Evolutionary conservation across 2,888 invertebrate genomes (phyloP).

Genomic region (Pollenia angustigena): DNA sequence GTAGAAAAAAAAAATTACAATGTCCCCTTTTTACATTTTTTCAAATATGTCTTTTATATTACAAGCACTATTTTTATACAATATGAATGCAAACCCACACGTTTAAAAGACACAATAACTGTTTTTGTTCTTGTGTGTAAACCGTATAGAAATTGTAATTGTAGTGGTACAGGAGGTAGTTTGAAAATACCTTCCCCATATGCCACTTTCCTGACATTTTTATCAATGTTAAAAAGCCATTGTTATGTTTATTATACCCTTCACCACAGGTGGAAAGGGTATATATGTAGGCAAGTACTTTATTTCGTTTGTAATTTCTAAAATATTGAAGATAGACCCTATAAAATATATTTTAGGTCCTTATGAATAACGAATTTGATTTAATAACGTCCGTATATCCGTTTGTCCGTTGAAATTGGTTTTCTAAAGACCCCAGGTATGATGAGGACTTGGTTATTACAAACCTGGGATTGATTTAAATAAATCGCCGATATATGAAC

Average conservation of each 20-base stretch:
- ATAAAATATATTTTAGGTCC: too few species aligned
- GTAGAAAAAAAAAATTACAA: slow-evolving; percentile 15
- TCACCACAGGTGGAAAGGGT: too few species aligned
- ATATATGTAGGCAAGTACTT: too few species aligned
- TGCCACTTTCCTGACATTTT: slow-evolving; percentile 27
- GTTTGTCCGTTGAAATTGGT: too few species aligned
- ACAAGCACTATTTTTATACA: not conserved
- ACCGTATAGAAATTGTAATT: not conserved
- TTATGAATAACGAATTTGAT: too few species aligned
- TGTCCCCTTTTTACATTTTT: slow-evolving; percentile 12
- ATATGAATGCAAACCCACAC: not conserved
- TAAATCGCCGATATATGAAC: too few species aligned
- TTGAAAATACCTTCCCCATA: not conserved
- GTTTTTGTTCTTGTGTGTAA: not conserved
- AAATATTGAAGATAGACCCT: too few species aligned
- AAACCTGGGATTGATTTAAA: too few species aligned
- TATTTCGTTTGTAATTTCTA: too few species aligned
- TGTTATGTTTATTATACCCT: not conserved
- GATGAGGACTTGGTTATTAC: too few species aligned
- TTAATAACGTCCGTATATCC: too few species aligned
- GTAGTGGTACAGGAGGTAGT: not conserved
- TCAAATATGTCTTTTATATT: not conserved
- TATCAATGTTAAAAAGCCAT: slow-evolving; percentile 42
- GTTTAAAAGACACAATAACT: not conserved
- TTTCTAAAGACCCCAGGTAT: too few species aligned